Conservation (phyloP, 2,888 invertebrate species). For the Hipparchia semele region DNA sequence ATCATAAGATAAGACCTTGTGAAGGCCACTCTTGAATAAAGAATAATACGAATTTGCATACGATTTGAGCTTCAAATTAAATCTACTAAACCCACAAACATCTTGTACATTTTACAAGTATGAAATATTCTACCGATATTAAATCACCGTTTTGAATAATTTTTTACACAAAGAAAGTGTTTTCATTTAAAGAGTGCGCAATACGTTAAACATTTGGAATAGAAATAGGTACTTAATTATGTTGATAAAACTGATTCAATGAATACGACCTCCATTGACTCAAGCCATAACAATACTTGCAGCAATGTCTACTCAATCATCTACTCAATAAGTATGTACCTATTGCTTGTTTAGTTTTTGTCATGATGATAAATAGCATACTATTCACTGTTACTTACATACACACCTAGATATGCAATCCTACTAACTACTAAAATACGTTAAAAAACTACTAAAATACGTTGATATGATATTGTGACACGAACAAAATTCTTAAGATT, state of each 20-base stretch:
- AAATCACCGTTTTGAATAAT: too few relatives aligned
- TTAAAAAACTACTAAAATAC: conserved; percentile 39
- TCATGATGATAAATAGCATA: not conserved
- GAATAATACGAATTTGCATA: not conserved
- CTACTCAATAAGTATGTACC: too few relatives aligned
- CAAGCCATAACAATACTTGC: not conserved
- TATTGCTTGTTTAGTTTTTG: not conserved
- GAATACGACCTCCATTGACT: conserved; percentile 26
- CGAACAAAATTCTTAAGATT: too few relatives aligned
- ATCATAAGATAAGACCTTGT: conserved; percentile 3
- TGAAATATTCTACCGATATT: not conserved
- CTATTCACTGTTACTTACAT: not conserved
- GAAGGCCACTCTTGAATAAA: conserved; percentile 8
- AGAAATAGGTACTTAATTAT: not conserved
- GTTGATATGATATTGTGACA: too few relatives aligned
- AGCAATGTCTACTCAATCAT: conserved; percentile 1
- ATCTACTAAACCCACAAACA: not conserved
- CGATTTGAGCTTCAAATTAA: not conserved
- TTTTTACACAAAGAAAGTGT: not conserved
- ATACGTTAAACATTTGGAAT: not conserved
- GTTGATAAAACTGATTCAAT: conserved; percentile 19
- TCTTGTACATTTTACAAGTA: not conserved
- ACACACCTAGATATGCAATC: not conserved
- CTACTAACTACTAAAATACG: conserved; percentile 26
- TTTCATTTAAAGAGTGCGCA: not conserved